A percentile compares a stretch with the other conserved stretches of the same genome.
phyloP scores from a whole-genome alignment of 2,113 vertebrate species.

The Tyto alba region DNA sequence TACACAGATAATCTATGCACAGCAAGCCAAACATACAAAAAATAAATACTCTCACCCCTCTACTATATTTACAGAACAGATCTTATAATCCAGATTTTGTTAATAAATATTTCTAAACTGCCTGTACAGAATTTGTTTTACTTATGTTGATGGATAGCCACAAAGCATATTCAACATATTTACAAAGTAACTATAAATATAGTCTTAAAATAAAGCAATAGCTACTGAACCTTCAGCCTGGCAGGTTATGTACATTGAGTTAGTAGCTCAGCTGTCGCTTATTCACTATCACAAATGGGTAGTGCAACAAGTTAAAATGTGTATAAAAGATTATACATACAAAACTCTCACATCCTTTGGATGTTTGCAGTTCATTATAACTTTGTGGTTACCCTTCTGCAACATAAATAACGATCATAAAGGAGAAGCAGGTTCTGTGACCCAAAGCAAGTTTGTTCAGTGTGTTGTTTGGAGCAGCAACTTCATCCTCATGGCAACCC shows the following conservation, averaged over 20 bases:
- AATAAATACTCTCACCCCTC: constrained; percentile 82
- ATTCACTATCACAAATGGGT: constrained; percentile 73
- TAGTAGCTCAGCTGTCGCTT: constrained; percentile 73
- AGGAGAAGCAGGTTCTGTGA: constrained; percentile 12
- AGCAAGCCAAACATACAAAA: constrained; percentile 74
- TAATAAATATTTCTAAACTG: constrained; percentile 83
- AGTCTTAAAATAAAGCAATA: constrained; percentile 71
- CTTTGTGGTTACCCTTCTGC: constrained; percentile 83
- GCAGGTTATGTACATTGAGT: constrained; percentile 71
- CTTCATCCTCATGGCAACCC: constrained; percentile 87
- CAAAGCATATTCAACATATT: constrained; percentile 79
- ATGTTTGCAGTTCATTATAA: constrained; percentile 82
- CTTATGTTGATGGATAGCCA: constrained; percentile 82
- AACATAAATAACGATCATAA: constrained; percentile 74
- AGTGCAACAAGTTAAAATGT: constrained; percentile 82
- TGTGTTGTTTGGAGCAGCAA: constrained; percentile 30
- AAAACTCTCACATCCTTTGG: constrained; percentile 85
- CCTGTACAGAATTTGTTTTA: constrained; percentile 63
- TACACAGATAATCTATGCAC: constrained; percentile 57
- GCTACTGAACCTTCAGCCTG: constrained; percentile 66
- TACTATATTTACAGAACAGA: constrained; percentile 76
- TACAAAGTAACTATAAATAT: constrained; percentile 80
- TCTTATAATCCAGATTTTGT: constrained; percentile 73
- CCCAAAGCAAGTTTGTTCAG: constrained; percentile 34
- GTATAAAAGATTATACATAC: constrained; percentile 89